These are phyloP conservation scores for Anthophora plumipes DNA, from an alignment of 2,888 invertebrate species.

Conservation along the genomic window DNA sequence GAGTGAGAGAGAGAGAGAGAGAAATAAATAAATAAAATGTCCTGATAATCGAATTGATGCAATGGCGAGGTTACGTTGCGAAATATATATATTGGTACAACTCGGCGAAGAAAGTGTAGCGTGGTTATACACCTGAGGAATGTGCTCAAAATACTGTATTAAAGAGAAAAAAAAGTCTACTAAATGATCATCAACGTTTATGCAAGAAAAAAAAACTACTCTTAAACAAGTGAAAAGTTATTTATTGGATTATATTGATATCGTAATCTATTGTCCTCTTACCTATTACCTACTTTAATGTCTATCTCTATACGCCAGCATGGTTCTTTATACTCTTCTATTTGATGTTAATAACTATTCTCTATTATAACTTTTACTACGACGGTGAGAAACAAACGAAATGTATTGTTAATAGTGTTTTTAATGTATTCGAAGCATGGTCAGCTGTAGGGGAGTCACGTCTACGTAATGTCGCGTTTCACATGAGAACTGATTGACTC, in stretches of 20 bases:
- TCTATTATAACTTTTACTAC: conserved; percentile 81
- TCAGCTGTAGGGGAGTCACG: conserved; percentile 77
- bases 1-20: no score
- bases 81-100: conserved; percentile 82
- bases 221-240: conserved; percentile 79
- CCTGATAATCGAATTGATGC: conserved; percentile 27
- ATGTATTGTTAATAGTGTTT: conserved; percentile 80
- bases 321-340: conserved; percentile 83
- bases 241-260: conserved; percentile 81
- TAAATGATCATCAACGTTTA: conserved; percentile 81
- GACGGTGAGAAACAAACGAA: conserved; percentile 36
- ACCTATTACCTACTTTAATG: conserved; percentile 83
- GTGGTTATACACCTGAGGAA: conserved; percentile 84
- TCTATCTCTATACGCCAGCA: conserved; percentile 83
- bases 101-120: conserved; percentile 84
- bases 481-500: conserved; percentile 54
- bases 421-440: conserved; percentile 75
- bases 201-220: conserved; percentile 74
- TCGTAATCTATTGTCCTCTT: conserved; percentile 83
- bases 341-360: conserved; percentile 82
- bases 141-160: conserved; percentile 84
- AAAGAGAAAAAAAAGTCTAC: conserved; percentile 81
- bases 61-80: conserved; percentile 18
- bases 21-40: not conserved
- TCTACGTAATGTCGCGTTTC: conserved; percentile 62